Conservation (phyloP, 2,113 vertebrate genomes). For the Mobula hypostoma region DNA sequence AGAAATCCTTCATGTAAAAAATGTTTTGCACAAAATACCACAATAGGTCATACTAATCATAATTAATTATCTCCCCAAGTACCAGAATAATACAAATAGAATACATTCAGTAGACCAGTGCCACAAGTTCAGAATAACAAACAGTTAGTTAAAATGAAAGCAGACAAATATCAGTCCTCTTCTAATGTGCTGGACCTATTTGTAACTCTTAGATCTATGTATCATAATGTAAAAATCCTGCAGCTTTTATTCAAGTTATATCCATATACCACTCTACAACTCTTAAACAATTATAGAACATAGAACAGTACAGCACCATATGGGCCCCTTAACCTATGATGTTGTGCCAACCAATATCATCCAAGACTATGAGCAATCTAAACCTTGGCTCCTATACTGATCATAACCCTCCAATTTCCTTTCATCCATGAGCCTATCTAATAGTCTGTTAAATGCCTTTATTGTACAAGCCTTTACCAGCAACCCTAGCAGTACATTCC, state of each 20-base stretch:
- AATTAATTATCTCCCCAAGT: not conserved
- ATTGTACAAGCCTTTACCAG: no score
- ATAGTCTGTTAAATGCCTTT: no score
- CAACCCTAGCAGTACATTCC: no score
- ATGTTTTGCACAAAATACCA: not conserved
- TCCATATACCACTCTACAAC: not conserved
- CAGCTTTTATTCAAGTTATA: not conserved
- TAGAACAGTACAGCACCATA: not conserved
- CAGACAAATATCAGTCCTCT: not conserved
- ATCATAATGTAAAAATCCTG: not conserved
- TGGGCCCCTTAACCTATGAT: no score
- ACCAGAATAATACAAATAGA: not conserved
- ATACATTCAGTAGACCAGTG: not conserved
- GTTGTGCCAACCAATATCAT: no score
- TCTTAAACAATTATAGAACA: not conserved
- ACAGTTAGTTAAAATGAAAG: not conserved
- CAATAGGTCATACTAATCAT: not conserved
- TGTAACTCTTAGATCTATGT: not conserved
- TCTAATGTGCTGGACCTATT: not conserved
- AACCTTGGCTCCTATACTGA: no score
- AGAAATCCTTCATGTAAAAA: not conserved
- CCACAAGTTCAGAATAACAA: not conserved
- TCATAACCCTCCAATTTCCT: no score
- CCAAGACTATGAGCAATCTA: no score
- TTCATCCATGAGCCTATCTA: no score